phyloP scores from a whole-genome alignment of 2,113 vertebrate genomes.

The Cynopterus brachyotis region DNA sequence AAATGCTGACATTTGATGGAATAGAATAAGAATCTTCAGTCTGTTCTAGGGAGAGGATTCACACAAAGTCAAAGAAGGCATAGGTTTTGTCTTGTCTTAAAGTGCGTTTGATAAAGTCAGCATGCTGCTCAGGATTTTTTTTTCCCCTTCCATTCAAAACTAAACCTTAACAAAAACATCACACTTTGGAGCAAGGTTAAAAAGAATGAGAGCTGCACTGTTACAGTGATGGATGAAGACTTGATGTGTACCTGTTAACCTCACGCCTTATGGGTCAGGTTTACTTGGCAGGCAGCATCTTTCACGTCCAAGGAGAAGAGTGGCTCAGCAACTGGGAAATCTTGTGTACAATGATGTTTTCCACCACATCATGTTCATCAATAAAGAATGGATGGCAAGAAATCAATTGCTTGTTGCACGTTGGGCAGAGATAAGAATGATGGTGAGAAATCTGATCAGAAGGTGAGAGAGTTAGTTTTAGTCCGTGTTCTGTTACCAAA shows the following conservation, averaged over 20 bases:
- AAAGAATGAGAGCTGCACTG: neutral
- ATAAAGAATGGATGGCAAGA: slow-evolving; percentile 2
- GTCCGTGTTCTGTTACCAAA: neutral
- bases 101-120: neutral
- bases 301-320: neutral
- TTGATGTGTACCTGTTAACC: neutral
- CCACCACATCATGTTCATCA: neutral
- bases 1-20: neutral
- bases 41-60: neutral
- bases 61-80: neutral
- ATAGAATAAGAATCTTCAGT: neutral
- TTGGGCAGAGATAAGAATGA: slow-evolving; percentile 9
- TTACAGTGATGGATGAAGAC: neutral
- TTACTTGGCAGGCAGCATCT: neutral
- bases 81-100: neutral
- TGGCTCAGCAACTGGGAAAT: neutral
- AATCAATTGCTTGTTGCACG: slow-evolving; percentile 31
- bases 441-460: neutral
- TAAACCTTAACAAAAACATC: slow-evolving; percentile 10
- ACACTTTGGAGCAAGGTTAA: neutral
- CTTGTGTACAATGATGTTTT: neutral
- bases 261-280: neutral
- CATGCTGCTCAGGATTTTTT: neutral
- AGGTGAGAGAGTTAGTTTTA: neutral
- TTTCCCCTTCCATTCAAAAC: neutral